Percentiles rank a stretch among this genome's conserved stretches.
Evolutionary conservation across 2,113 vertebrate genomes (phyloP).

Genomic region (Psilopogon haemacephalus): DNA sequence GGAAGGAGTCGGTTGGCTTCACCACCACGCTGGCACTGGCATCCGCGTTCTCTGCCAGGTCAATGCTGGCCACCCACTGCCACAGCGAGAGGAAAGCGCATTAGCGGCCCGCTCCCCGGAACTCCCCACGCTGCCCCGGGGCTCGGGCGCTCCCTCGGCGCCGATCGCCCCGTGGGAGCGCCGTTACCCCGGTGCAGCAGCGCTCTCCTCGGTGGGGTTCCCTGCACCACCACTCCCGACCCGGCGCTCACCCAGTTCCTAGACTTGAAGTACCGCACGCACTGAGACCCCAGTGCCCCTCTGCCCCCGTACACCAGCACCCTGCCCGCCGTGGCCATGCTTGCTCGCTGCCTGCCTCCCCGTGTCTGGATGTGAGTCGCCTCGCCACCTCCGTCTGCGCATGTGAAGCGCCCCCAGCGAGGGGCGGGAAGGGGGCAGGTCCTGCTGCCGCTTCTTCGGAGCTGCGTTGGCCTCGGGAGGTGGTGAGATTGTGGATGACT

Average conservation of each 20-base stretch:
- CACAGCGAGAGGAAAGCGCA: background rate
- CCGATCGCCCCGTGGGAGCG: too few relatives aligned
- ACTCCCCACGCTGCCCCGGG: background rate
- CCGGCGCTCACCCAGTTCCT: conserved; percentile 83
- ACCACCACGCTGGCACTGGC: conserved; percentile 87
- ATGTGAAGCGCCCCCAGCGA: background rate
- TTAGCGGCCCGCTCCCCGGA: background rate
- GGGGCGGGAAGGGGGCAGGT: background rate
- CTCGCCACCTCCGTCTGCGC: background rate
- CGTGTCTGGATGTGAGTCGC: background rate
- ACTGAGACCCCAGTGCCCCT: conserved; percentile 87
- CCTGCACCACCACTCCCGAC: background rate
- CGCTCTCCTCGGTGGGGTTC: background rate
- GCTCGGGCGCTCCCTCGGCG: background rate
- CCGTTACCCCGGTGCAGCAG: background rate
- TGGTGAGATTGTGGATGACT: rapidly evolving
- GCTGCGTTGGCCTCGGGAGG: rapidly evolving
- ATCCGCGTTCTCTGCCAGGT: conserved; percentile 86
- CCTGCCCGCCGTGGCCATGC: conserved; percentile 67
- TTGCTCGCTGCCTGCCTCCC: too few relatives aligned
- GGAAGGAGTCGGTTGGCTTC: conserved; percentile 82
- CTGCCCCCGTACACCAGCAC: conserved; percentile 89
- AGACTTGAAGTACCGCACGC: conserved; percentile 84
- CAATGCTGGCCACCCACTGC: conserved; percentile 93
- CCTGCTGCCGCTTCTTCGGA: rapidly evolving